Evolutionary conservation across 2,113 vertebrate genomes (phyloP), one percentile per base, ranked within the genome.

Genomic region (Cettia cetti): DNA sequence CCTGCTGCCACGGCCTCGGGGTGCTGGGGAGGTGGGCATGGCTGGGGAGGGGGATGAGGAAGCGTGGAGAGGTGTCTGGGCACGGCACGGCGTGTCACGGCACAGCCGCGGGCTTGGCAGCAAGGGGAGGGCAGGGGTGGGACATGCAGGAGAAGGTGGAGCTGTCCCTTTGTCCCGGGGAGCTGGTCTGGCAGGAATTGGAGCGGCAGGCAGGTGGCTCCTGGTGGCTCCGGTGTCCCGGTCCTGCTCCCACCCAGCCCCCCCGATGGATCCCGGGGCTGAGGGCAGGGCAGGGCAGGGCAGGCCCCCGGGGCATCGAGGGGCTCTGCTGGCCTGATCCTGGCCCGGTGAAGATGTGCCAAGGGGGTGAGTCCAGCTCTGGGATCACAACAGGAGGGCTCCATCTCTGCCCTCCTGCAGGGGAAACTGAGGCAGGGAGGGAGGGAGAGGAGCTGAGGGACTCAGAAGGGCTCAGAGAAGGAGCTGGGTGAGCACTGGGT

Each of bases 161-260:
- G 96, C 82, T 82, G 52, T 53, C 82, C 59, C 64, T 84, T 77
- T 61, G 82, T 70, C 64, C 75, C 2, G n/a, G 44, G 57, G 88
- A 96, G 97, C 98, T 94, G 96, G 97, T 97, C 96, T 0, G 75
- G 96, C 97, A 31, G 96, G 97, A 97, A 96, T 0, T 6, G 39
- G 83, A 76, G 56, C 5, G 35, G 79, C 71, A 39, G 18, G 72
- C 0, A 13, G 44, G 90, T 12, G 11, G 60, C 53, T 59, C 57
- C 1, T 2, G 15, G n/a, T 14, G 11, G 45, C 57, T 54, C 47
- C 3, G 3, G 57, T n/a, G 30, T n/a, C 75, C 39, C 2, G 3
- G 27, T 21, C 52, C 66, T 10, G 54, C 12, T 35, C 27, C 66
- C 66, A 15, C n/a, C 35, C 4, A 20, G 66, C 47, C 8, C 47